Evolutionary conservation across 2,113 vertebrate genomes (phyloP).

Genomic region (Corythornis madagascariensis): DNA sequence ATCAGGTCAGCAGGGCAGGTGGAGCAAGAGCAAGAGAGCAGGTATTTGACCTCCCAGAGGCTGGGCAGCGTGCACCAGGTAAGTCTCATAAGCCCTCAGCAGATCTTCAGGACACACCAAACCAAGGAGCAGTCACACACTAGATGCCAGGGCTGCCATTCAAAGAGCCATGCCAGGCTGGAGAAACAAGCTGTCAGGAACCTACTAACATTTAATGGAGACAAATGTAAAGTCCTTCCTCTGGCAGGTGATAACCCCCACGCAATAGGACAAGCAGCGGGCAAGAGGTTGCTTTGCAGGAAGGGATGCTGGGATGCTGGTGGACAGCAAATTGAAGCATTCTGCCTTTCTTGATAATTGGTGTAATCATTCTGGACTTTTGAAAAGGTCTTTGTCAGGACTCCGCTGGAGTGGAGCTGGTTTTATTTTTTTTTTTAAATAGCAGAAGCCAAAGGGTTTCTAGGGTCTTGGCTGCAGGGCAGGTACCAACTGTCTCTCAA

Average conservation of each 20-base stretch:
- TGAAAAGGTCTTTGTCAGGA: background rate
- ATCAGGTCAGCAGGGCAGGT: background rate
- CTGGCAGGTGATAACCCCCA: background rate
- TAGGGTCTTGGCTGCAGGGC: background rate
- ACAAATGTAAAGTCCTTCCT: background rate
- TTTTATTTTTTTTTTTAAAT: background rate
- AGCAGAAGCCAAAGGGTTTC: background rate
- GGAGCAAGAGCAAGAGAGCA: background rate
- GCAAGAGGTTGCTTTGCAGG: background rate
- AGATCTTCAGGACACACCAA: background rate
- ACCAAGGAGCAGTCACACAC: background rate
- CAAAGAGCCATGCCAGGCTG: background rate
- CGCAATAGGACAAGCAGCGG: fast-evolving
- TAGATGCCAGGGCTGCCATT: background rate
- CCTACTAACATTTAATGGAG: background rate
- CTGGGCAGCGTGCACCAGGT: background rate
- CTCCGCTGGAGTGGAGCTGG: background rate
- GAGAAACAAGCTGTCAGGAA: background rate
- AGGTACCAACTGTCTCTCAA: background rate
- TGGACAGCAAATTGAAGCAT: background rate
- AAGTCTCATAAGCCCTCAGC: background rate
- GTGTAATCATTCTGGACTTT: background rate
- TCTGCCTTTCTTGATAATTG: background rate
- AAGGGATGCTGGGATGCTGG: background rate
- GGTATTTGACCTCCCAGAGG: background rate